phyloP scores from a whole-genome alignment of 2,888 invertebrate genomes.

The Agrotis clavis region DNA sequence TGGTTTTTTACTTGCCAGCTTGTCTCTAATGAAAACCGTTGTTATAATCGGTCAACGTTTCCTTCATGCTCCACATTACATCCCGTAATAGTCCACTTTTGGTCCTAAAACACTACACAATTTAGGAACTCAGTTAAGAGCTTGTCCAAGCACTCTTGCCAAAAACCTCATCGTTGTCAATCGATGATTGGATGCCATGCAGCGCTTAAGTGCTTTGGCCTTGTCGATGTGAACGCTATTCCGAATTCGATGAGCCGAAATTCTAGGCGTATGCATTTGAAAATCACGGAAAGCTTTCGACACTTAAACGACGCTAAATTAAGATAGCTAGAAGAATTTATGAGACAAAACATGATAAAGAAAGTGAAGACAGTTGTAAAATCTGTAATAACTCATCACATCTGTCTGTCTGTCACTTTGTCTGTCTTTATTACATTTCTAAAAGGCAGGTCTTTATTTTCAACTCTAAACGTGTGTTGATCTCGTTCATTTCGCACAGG shows the following conservation, averaged over 20 bases:
- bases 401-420: too few relatives aligned
- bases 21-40: too few relatives aligned
- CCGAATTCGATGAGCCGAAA: background rate
- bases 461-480: too few relatives aligned
- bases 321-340: background rate
- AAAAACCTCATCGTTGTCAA: background rate
- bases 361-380: background rate
- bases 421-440: too few relatives aligned
- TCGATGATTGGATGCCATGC: background rate
- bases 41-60: too few relatives aligned
- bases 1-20: too few relatives aligned
- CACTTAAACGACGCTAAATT: background rate
- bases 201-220: background rate
- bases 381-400: background rate
- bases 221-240: background rate
- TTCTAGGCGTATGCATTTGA: conserved; percentile 1
- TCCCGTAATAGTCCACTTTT: too few relatives aligned
- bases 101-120: too few relatives aligned
- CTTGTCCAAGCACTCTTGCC: background rate
- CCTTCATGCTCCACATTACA: too few relatives aligned
- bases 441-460: too few relatives aligned
- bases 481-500: too few relatives aligned
- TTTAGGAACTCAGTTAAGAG: background rate
- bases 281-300: background rate
- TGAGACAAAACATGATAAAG: background rate